Evolutionary conservation across 1,140 invertebrate genomes (phyloP).

Genomic region (Oedothorax gibbosus): DNA sequence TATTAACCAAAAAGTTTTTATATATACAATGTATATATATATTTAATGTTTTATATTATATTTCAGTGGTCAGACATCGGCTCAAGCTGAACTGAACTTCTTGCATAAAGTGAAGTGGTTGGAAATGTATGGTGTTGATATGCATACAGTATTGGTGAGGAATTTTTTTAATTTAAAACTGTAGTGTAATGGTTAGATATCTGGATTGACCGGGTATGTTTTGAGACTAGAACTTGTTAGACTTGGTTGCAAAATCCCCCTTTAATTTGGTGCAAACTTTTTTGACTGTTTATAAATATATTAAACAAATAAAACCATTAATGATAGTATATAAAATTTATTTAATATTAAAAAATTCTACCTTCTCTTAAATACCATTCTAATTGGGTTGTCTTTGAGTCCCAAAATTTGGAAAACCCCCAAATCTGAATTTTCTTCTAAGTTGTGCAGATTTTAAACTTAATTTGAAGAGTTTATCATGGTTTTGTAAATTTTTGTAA

Average conservation of each 20-base stretch:
- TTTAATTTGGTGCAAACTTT: background rate
- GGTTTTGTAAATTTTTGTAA: no score
- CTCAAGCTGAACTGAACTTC: constrained; percentile 78
- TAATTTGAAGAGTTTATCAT: no score
- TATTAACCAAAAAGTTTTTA: background rate
- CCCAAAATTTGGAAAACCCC: no score
- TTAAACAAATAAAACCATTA: background rate
- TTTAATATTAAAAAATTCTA: no score
- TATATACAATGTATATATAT: background rate
- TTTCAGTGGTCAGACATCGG: constrained; percentile 75
- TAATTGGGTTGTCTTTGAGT: no score
- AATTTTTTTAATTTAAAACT: background rate
- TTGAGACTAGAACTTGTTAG: no score
- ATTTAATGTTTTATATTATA: constrained; percentile 12
- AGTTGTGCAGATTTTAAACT: no score
- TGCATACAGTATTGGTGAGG: constrained; percentile 81
- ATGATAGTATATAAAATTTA: no score
- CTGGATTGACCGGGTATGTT: no score
- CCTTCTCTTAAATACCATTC: no score
- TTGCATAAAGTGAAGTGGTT: constrained; percentile 85
- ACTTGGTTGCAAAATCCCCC: no score
- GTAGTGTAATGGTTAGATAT: background rate
- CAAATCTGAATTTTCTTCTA: no score
- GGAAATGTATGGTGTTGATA: constrained; percentile 86
- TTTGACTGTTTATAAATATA: background rate